Percentiles rank a stretch among this genome's conserved stretches.
Conservation (phyloP, 2,888 invertebrate genomes). For the Merodon equestris region DNA sequence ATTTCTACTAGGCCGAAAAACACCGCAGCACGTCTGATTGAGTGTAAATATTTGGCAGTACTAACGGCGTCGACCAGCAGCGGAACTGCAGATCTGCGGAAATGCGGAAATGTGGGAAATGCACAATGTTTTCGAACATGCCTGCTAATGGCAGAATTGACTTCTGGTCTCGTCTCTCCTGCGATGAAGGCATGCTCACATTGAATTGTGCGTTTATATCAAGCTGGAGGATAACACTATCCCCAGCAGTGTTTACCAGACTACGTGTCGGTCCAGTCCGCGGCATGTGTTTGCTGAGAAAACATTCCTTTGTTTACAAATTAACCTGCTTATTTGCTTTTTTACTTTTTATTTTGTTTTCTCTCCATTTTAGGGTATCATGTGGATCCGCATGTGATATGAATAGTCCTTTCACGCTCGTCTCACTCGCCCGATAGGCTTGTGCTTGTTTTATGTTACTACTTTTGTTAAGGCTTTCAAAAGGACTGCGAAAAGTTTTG, state of each 20-base stretch:
- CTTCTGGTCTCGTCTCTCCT: background rate
- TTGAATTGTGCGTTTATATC: conserved; percentile 8
- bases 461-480: conserved; percentile 42
- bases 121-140: background rate
- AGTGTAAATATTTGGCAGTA: conserved; percentile 30
- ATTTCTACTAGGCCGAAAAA: conserved; percentile 4
- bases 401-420: too few species aligned
- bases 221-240: background rate
- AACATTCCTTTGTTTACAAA: conserved; percentile 47
- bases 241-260: background rate
- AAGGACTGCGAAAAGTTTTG: conserved; percentile 61
- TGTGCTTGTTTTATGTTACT: background rate
- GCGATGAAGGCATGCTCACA: conserved; percentile 2
- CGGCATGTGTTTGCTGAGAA: conserved; percentile 7
- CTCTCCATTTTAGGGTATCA: conserved; percentile 29
- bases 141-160: conserved; percentile 1
- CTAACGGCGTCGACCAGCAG: background rate
- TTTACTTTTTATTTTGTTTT: too few species aligned
- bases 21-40: conserved; percentile 39
- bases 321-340: conserved; percentile 34
- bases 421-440: too few species aligned
- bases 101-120: background rate
- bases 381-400: conserved; percentile 31
- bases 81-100: too few species aligned
- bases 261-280: too few species aligned